Conservation (phyloP, 2,888 invertebrate species). For the Ceriagrion tenellum region DNA sequence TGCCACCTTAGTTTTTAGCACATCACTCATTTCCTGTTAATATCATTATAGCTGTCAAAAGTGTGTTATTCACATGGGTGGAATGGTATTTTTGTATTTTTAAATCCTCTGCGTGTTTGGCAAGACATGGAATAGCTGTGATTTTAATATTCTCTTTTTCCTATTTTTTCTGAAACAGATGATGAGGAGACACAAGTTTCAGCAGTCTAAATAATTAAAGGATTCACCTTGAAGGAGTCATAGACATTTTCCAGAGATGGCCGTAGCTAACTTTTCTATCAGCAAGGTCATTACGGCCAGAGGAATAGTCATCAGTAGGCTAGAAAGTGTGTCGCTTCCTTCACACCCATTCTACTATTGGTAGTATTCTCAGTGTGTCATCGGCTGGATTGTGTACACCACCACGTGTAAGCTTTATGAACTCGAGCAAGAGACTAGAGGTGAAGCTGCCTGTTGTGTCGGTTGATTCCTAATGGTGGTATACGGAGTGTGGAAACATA, state of each 20-base stretch:
- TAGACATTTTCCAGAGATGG: neutral
- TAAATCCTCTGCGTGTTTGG: constrained; percentile 72
- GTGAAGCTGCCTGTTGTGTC: neutral
- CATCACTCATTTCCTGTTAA: neutral
- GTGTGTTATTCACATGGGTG: neutral
- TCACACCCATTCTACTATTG: neutral
- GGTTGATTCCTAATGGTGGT: neutral
- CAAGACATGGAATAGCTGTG: neutral
- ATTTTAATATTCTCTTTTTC: constrained; percentile 54
- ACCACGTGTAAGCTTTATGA: neutral
- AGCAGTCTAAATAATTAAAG: constrained; percentile 78
- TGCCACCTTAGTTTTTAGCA: neutral
- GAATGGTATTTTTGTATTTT: neutral
- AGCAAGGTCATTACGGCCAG: neutral
- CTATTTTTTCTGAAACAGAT: constrained; percentile 79
- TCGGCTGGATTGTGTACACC: neutral
- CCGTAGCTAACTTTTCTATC: neutral
- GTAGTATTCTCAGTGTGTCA: neutral
- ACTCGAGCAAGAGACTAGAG: neutral
- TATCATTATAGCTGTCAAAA: neutral
- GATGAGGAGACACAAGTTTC: constrained; percentile 85
- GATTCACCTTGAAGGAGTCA: neutral
- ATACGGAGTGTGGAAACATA: neutral
- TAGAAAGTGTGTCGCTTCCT: neutral
- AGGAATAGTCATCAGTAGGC: neutral